These are phyloP conservation scores for Cryptoprocta ferox DNA, from an alignment of 2,797 vertebrate genomes.

Conservation along the genomic window DNA sequence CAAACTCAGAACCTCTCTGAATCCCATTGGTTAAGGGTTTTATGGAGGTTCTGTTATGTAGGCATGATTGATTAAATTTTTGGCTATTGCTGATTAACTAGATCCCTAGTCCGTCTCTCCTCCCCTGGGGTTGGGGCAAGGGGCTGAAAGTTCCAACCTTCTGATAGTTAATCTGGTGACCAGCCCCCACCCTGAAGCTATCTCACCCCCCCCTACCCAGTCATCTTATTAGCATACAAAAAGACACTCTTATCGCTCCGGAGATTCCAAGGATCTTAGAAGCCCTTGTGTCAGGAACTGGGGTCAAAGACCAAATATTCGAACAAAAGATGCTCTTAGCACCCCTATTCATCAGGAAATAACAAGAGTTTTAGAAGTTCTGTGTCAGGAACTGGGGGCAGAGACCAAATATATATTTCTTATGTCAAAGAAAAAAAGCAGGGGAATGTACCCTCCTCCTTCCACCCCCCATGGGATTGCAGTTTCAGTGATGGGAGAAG, in stretches of 20 bases:
- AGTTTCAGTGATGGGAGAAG: neutral
- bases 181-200: neutral
- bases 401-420: slow-evolving; percentile 23
- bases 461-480: neutral
- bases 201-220: neutral
- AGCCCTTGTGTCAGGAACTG: slow-evolving; percentile 25
- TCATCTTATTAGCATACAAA: slow-evolving; percentile 19
- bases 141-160: neutral
- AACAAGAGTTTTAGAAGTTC: neutral
- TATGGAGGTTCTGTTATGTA: neutral
- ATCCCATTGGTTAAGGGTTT: neutral
- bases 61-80: neutral
- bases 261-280: neutral
- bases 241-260: neutral
- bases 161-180: neutral
- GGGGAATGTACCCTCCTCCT: neutral
- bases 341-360: slow-evolving; percentile 24
- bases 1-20: neutral
- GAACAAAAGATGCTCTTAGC: slow-evolving; percentile 25
- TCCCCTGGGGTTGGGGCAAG: neutral
- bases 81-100: neutral
- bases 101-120: neutral
- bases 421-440: neutral
- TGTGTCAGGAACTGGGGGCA: neutral
- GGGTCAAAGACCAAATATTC: slow-evolving; percentile 3